A percentile compares a stretch with the other conserved stretches of the same genome.
Conservation (phyloP, 2,797 vertebrate species). For the Pipistrellus nathusii region DNA sequence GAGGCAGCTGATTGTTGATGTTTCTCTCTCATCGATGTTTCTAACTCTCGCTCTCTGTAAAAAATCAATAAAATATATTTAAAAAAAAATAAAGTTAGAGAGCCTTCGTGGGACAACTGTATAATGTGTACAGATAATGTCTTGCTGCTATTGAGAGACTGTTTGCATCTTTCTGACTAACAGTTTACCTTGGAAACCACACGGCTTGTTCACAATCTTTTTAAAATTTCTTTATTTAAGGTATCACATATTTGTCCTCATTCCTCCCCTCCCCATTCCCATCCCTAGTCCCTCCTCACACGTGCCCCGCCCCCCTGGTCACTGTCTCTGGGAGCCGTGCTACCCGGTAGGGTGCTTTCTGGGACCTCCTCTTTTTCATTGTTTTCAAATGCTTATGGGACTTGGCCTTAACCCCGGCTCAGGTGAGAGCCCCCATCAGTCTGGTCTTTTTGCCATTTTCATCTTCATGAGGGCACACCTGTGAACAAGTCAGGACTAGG, state of each 20-base stretch:
- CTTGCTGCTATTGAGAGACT: not conserved
- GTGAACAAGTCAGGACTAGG: no score
- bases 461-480: not conserved
- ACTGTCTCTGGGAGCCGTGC: not conserved
- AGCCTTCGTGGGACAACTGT: not conserved
- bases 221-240: no score
- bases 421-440: not conserved
- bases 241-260: no score
- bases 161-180: slow-evolving; percentile 3
- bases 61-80: no score
- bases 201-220: not conserved
- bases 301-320: not conserved
- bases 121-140: not conserved
- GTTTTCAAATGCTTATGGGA: not conserved
- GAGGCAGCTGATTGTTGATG: no score
- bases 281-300: no score
- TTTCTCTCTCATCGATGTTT: no score
- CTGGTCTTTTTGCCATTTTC: not conserved
- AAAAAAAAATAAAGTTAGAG: no score
- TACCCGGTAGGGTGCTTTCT: not conserved
- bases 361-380: not conserved
- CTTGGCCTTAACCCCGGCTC: not conserved
- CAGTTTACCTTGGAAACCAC: not conserved
- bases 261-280: no score
- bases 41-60: no score